These are phyloP conservation scores for Sinotaia quadrata DNA, from an alignment of 2,888 invertebrate genomes.

Conservation along the genomic window DNA sequence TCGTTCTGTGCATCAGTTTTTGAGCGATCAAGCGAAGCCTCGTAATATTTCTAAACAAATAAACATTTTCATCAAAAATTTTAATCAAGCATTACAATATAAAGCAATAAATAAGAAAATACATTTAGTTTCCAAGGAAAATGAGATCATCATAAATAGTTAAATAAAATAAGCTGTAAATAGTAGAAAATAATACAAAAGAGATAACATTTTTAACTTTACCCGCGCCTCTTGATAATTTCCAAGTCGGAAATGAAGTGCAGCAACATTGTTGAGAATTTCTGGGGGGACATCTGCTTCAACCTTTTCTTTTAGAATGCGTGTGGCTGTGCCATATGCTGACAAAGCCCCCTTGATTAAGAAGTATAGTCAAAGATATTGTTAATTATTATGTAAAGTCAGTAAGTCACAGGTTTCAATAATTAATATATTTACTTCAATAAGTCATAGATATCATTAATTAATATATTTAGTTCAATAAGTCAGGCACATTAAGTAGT, in stretches of 20 bases:
- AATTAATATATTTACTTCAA: no score
- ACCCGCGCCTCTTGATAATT: constrained; percentile 88
- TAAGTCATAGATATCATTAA: no score
- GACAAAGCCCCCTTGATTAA: constrained; percentile 85
- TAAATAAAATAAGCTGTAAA: neutral
- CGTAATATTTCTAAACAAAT: constrained; percentile 76
- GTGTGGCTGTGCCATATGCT: constrained; percentile 94
- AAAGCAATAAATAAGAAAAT: neutral
- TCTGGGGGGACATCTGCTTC: constrained; percentile 96
- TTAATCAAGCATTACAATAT: neutral
- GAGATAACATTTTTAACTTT: constrained; percentile 24
- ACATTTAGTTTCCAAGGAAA: neutral
- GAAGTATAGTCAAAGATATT: no score
- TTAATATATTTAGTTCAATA: no score
- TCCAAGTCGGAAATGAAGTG: constrained; percentile 87
- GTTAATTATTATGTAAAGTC: no score
- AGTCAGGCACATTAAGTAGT: no score
- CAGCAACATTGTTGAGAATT: constrained; percentile 97
- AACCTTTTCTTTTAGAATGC: constrained; percentile 92
- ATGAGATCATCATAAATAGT: neutral
- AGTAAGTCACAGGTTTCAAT: no score
- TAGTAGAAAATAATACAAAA: neutral
- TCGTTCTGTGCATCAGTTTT: constrained; percentile 86
- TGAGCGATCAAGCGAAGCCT: constrained; percentile 88
- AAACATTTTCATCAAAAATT: neutral